Evolutionary conservation across 1,140 invertebrate genomes (phyloP), one percentile per base, ranked within the genome.

Genomic region (Chironomus tepperi): DNA sequence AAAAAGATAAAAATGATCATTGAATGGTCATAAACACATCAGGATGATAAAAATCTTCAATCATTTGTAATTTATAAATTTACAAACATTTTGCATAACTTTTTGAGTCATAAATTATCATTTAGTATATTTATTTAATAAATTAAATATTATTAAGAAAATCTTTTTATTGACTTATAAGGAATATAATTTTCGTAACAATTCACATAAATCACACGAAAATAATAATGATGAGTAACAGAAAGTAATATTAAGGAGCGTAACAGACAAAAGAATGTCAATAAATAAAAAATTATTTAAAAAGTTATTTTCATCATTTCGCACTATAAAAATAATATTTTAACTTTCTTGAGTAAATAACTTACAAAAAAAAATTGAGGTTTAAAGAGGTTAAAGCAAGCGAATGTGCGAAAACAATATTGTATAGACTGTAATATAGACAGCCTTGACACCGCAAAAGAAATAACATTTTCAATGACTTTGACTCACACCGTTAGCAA

Each of bases 401-500:
- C 47, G 12, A n/a, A 5, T 57, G 12, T n/a, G 47, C 47, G n/a
- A 57, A 34, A 34, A 34, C 5, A 2, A 34, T 34, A 34, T 34
- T n/a, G 47, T 57, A 18, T 19, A 70, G 65, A 19, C 19, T 10
- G 65, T 70, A 10, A 70, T 70, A 70, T 70, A 70, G 10, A 19
- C 3, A 70, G 65, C 65, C 65, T 70, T 70, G 65, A 70, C 65
- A 70, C 18, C n/a, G 65, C 65, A 6, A 70, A 70, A 70, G 18
- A 18, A 70, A 67, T 18, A 70, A 9, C 16, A 70, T 10, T 70
- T 21, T 70, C 65, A 21, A 19, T 70, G 65, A 21, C 65, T 70
- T 70, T 70, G 65, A 70, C 65, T 70, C 19, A 70, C 19, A 70
- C 16, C 7, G n/a, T 70, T 70, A 8, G 16, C 16, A 18, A 10